Conservation (phyloP, 2,888 invertebrate species). For the Brenthis ino region DNA sequence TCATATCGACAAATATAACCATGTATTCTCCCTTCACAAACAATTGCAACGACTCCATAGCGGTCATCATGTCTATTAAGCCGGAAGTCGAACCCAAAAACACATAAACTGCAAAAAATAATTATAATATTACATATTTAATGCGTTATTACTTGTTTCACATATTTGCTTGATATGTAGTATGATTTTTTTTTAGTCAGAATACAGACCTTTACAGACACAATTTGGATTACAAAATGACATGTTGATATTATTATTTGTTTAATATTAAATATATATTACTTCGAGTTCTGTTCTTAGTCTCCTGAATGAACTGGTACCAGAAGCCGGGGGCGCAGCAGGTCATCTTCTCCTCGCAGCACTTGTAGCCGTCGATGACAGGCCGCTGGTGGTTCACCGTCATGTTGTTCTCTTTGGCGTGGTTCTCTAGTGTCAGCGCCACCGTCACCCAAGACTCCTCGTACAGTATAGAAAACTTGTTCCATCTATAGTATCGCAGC, state of each 20-base stretch:
- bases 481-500: constrained; percentile 95
- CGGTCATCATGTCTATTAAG: constrained; percentile 94
- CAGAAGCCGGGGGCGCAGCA: constrained; percentile 91
- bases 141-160: no score
- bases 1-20: constrained; percentile 96
- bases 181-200: no score
- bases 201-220: no score
- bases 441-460: constrained; percentile 92
- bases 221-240: no score
- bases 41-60: constrained; percentile 93
- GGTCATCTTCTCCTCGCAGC: constrained; percentile 88
- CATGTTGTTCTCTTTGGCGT: constrained; percentile 90
- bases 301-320: constrained; percentile 92
- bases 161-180: no score
- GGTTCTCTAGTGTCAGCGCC: constrained; percentile 89
- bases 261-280: constrained; percentile 43
- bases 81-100: constrained; percentile 94
- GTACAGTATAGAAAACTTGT: constrained; percentile 94
- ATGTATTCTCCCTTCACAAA: constrained; percentile 96
- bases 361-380: constrained; percentile 87
- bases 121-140: not conserved
- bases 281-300: constrained; percentile 93
- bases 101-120: constrained; percentile 90
- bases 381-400: constrained; percentile 90
- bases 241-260: no score